A percentile compares a stretch with the other conserved stretches of the same genome.
Evolutionary conservation across 30 jellyfish, hydroid and myxozoan species (phyloP).

Genomic region (Cassiopea andromeda): DNA sequence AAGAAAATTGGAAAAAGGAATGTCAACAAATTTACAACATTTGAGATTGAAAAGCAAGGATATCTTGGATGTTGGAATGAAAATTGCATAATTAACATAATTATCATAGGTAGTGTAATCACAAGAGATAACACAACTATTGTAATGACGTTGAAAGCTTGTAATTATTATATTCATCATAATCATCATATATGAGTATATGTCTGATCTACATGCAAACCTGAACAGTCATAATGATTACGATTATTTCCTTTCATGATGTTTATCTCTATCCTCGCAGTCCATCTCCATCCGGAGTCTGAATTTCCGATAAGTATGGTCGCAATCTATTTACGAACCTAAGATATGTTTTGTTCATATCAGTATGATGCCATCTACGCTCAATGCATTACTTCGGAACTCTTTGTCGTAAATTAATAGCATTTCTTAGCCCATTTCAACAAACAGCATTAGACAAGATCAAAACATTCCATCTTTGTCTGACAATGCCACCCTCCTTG

Average conservation of each 20-base stretch:
- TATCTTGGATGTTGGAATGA: not conserved
- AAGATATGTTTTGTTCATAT: not conserved
- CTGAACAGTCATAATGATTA: not conserved
- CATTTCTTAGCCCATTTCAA: not conserved
- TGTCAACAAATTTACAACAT: too few relatives aligned
- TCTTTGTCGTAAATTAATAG: conserved; percentile 2
- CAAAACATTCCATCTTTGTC: not conserved
- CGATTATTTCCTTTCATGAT: not conserved
- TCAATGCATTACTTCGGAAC: not conserved
- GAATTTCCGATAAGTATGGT: not conserved
- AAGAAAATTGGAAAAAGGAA: too few relatives aligned
- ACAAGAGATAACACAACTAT: not conserved
- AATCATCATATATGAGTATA: not conserved
- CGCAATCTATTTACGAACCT: not conserved
- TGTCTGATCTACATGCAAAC: too few relatives aligned
- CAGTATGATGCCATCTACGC: not conserved
- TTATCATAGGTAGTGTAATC: not conserved
- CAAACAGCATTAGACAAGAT: not conserved
- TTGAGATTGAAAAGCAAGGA: too few relatives aligned
- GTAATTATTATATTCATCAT: not conserved
- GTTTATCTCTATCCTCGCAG: not conserved
- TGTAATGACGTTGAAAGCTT: not conserved
- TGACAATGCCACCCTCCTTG: not conserved
- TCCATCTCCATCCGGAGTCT: not conserved
- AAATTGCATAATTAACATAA: too few relatives aligned